Base-by-base conservation (phyloP, 2,797 vertebrate genomes). In the Gephyroberyx darwinii region DNA sequence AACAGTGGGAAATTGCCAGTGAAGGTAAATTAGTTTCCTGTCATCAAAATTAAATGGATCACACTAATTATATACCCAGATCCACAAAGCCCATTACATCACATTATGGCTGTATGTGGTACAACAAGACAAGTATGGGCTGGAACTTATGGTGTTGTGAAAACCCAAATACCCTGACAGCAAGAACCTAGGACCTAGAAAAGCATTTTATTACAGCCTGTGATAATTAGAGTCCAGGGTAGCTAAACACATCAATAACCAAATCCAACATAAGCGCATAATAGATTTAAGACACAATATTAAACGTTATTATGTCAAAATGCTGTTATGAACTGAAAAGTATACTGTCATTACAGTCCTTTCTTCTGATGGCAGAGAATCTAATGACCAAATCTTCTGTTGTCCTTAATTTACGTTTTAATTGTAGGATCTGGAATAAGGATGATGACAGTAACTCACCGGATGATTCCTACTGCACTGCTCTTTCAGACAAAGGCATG, bases 61-160 rank as follows among this genome's bases (percentile, higher is more conserved):
- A n/a, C 0, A 61, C 60, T 77, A 82, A 89, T 87, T 73, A 84
- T 19, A 83, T 76, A 84, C 69, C 77, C 86, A 81, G 64, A 75
- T 35, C 31, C 43, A 62, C 22, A 33, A 26, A 59, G 50, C 5
- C 10, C 5, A 57, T 78, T 66, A 61, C 39, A 13, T 51, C 45
- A 70, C 13, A 59, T 50, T 43, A 53, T 54, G 7, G 13, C 45
- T 8, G 31, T 12, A 64, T 35, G 10, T 5, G 35, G 8, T 8
- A 2, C 39, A 41, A 58, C 10, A 41, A 37, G 56, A 20, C 55
- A 58, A 5, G 35, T 20, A 39, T 58, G 35, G 56, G 9, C 56
- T 53, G 51, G 19, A 26, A 22, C 13, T 9, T 16, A 43, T 10
- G 8, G 12, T 53, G 51, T 10, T 26, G 10, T 53, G 5, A 8